A percentile compares a stretch with the other conserved stretches of the same genome.
Evolutionary conservation across 2,797 vertebrate species (phyloP).

Genomic region (Pangasius djambal): DNA sequence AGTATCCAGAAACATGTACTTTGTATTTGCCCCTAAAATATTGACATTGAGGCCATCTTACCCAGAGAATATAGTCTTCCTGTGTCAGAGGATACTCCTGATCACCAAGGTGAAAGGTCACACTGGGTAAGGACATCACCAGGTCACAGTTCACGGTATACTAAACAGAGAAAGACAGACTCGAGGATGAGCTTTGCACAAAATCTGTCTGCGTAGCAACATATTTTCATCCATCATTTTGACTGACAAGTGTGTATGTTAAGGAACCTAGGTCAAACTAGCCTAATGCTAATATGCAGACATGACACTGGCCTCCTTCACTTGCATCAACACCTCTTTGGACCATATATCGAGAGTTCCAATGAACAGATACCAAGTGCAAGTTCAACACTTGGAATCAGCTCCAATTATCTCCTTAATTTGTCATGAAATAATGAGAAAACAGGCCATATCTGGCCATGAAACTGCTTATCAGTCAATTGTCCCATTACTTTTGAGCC

Average conservation of each 20-base stretch:
- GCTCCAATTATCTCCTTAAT: not conserved
- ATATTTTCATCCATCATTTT: not conserved
- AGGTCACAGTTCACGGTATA: constrained; percentile 87
- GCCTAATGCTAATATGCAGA: not conserved
- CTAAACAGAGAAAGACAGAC: constrained; percentile 67
- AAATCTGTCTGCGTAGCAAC: not conserved
- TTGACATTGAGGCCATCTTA: constrained; percentile 65
- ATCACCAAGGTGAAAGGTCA: constrained; percentile 90
- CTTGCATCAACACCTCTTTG: not conserved
- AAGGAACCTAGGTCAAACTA: not conserved
- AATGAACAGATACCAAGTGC: not conserved
- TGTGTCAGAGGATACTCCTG: constrained; percentile 81
- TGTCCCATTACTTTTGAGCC: too few species aligned
- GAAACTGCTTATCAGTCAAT: too few species aligned
- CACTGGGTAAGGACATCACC: constrained; percentile 83
- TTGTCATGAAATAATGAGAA: not conserved
- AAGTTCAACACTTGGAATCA: not conserved
- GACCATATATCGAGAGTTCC: not conserved
- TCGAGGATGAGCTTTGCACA: not conserved
- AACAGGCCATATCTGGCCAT: not conserved
- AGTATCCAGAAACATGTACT: not conserved
- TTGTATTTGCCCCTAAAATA: not conserved
- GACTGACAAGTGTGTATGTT: not conserved
- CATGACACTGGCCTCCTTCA: not conserved
- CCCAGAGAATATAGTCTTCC: constrained; percentile 87